Conservation (phyloP, 2,888 invertebrate genomes). For the Xiphydria camelus region DNA sequence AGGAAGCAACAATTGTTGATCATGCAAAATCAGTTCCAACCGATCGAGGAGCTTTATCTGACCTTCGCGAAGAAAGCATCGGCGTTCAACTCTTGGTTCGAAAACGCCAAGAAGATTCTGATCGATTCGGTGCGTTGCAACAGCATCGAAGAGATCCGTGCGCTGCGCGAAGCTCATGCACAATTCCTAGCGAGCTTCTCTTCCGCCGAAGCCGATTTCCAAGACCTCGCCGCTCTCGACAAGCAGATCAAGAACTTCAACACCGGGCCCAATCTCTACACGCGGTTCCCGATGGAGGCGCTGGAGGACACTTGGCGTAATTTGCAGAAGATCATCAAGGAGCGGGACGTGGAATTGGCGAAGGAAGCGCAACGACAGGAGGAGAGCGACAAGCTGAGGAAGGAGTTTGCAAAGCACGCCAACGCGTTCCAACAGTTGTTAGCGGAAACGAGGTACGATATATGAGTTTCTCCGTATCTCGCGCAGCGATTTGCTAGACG, state of each 20-base stretch:
- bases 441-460: constrained; percentile 92
- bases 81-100: constrained; percentile 99
- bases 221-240: constrained; percentile 93
- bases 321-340: constrained; percentile 96
- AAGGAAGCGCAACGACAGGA: constrained; percentile 98
- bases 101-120: constrained; percentile 99
- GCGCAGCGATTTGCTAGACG: no score
- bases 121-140: constrained; percentile 99
- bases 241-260: constrained; percentile 98
- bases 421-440: constrained; percentile 99
- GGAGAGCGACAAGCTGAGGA: constrained; percentile 96
- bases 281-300: constrained; percentile 99
- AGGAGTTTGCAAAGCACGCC: constrained; percentile 98
- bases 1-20: constrained; percentile 90
- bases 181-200: constrained; percentile 88
- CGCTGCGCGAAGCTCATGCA: constrained; percentile 94
- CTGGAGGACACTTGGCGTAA: constrained; percentile 99
- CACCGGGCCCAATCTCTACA: constrained; percentile 99
- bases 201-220: constrained; percentile 97
- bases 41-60: constrained; percentile 98
- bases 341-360: constrained; percentile 89
- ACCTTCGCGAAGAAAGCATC: constrained; percentile 99
- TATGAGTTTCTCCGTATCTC: no score
- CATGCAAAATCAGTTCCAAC: constrained; percentile 98
- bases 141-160: constrained; percentile 97